Conservation (phyloP, 2,797 vertebrate species). For the Myripristis murdjan region DNA sequence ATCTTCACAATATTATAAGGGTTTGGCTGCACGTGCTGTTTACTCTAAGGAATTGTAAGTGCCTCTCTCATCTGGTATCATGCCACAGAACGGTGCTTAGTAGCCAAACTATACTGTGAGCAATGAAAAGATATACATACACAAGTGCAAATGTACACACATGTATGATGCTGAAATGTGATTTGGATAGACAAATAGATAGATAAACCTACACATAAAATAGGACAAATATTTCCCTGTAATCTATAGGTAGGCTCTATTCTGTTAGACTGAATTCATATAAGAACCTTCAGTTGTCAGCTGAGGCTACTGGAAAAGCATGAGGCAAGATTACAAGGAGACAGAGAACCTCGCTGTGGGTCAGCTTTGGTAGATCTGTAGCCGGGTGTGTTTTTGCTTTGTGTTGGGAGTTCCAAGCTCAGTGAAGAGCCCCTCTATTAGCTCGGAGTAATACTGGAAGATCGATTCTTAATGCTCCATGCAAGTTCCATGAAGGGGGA, state of each 20-base stretch:
- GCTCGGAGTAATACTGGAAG: slow-evolving; percentile 25
- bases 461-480: slow-evolving; percentile 31
- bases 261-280: background rate
- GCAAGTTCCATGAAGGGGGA: too few relatives aligned
- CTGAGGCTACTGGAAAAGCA: too few relatives aligned
- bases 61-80: background rate
- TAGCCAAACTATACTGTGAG: background rate
- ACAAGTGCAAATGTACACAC: background rate
- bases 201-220: background rate
- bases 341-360: background rate
- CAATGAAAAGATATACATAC: background rate
- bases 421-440: slow-evolving; percentile 25
- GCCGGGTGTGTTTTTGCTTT: slow-evolving; percentile 19
- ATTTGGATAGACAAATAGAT: background rate
- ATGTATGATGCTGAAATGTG: background rate
- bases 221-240: background rate
- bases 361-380: slow-evolving; percentile 11
- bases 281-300: background rate
- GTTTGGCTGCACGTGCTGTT: background rate
- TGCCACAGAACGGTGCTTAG: background rate
- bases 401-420: slow-evolving; percentile 9
- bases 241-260: background rate
- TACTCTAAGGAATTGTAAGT: slow-evolving; percentile 6
- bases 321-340: slow-evolving; percentile 10
- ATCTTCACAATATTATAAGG: background rate